Base-by-base conservation (phyloP, 2,888 invertebrate genomes). In the Omphaloscelis lunosa region DNA sequence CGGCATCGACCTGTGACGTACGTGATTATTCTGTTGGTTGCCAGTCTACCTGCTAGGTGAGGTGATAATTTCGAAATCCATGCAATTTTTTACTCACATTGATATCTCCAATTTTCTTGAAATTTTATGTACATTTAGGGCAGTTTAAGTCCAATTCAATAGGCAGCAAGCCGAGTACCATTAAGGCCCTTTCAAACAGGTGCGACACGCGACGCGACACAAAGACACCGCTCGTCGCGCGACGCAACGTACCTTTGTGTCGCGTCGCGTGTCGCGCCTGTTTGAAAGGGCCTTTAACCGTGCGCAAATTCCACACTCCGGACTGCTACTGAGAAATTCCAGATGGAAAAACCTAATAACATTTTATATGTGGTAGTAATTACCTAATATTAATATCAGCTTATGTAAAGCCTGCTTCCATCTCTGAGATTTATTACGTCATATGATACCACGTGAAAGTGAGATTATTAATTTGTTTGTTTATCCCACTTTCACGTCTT, bases 1-100 rank as follows among this genome's bases (percentile, higher is more conserved):
- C 45, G 51, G 58, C 58, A 48, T 56, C 67, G 51, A 59, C 80
- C 59, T 80, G 56, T 79, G 80, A 77, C 27, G 41, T 45, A 79
- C 67, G 63, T 82, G 58, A 63, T 83, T 77, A 78, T 82, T 12
- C 8, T 56, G 39, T 41, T 56, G 56, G 65, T 66, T 53, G 27
- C 17, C 63, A 78, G 17, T 45, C n/a, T n/a, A 68, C 29, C 34
- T 41, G 48, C 12, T 63, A 41, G 15, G 15, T 39, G 27, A 27
- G 9, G 9, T 48, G 12, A 27, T 15, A 23, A 45, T 59, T 59
- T 41, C 23, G 15, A 41, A 67, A 51, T n/a, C 39, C 7, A n/a
- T 27, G 17, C 27, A 51, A 29, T 27, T 58, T 15, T 6, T 27
- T 27, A 27, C 15, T 58, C 2, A 56, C n/a, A 27, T 27, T 2